Evolutionary conservation across 2,888 invertebrate genomes (phyloP).

Genomic region (Oligia fasciuncula): DNA sequence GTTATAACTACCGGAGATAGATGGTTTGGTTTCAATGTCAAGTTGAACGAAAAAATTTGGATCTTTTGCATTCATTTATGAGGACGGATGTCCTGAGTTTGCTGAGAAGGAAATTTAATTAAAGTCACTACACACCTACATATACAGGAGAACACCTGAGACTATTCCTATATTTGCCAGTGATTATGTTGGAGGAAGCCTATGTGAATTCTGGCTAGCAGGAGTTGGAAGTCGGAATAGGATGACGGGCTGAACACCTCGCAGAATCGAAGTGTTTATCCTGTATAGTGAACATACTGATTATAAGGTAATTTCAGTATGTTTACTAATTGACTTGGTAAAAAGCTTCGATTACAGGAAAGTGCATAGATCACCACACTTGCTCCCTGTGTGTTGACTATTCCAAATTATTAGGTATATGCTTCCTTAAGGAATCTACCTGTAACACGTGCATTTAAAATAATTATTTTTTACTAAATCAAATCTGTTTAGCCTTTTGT

Average conservation of each 20-base stretch:
- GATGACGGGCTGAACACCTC: background rate
- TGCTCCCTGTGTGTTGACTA: background rate
- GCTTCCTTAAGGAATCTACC: background rate
- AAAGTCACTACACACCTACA: background rate
- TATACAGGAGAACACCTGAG: no score
- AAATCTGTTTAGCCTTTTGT: background rate
- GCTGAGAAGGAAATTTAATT: background rate
- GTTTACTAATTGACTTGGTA: background rate
- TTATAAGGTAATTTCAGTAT: no score
- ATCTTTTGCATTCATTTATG: background rate
- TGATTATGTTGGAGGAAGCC: background rate
- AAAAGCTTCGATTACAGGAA: background rate
- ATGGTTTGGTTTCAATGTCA: slow-evolving; percentile 65
- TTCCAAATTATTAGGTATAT: background rate
- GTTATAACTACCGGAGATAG: slow-evolving; percentile 62
- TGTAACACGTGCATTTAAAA: background rate
- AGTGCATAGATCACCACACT: background rate
- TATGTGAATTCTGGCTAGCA: background rate
- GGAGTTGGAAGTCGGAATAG: background rate
- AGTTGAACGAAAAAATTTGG: slow-evolving; percentile 40
- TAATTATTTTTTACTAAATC: background rate
- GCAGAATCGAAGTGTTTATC: no score
- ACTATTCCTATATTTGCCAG: background rate
- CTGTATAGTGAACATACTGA: no score
- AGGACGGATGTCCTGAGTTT: background rate